These are phyloP conservation scores for Entomyzon cyanotis DNA, from an alignment of 2,113 vertebrate species.

Conservation along the genomic window DNA sequence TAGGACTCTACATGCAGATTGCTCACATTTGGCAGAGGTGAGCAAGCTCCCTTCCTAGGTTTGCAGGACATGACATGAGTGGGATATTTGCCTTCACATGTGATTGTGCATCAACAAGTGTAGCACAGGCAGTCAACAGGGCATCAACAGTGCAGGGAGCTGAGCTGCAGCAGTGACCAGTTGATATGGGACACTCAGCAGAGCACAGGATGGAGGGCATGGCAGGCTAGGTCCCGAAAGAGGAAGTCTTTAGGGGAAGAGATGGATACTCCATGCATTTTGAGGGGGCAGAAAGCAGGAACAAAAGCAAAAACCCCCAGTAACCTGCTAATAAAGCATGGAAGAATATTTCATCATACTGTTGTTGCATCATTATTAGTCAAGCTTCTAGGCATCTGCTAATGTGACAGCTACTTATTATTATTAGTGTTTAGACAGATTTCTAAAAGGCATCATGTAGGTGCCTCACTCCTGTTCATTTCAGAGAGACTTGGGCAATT, in stretches of 20 bases:
- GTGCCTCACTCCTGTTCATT: neutral
- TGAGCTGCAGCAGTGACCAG: neutral
- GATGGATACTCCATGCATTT: neutral
- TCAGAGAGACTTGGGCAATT: neutral
- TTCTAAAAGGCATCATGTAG: neutral
- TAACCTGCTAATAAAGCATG: neutral
- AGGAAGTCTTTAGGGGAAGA: neutral
- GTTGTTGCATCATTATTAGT: constrained; percentile 37
- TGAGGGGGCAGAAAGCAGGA: neutral
- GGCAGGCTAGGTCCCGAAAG: neutral
- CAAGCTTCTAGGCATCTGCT: constrained; percentile 17
- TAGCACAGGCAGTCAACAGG: neutral
- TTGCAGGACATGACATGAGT: neutral
- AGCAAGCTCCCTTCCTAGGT: neutral
- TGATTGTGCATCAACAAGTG: neutral
- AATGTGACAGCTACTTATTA: constrained; percentile 1
- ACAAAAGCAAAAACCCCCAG: neutral
- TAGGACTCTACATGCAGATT: neutral
- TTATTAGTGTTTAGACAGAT: constrained; percentile 4
- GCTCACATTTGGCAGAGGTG: neutral
- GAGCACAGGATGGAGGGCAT: neutral
- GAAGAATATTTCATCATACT: neutral
- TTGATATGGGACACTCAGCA: neutral
- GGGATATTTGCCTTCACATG: neutral
- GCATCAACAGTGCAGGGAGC: neutral